Percentiles rank a stretch among this genome's conserved stretches.
These are phyloP conservation scores for Petrocephalus zakoni DNA, from an alignment of 2,113 vertebrate species.

Conservation along the genomic window DNA sequence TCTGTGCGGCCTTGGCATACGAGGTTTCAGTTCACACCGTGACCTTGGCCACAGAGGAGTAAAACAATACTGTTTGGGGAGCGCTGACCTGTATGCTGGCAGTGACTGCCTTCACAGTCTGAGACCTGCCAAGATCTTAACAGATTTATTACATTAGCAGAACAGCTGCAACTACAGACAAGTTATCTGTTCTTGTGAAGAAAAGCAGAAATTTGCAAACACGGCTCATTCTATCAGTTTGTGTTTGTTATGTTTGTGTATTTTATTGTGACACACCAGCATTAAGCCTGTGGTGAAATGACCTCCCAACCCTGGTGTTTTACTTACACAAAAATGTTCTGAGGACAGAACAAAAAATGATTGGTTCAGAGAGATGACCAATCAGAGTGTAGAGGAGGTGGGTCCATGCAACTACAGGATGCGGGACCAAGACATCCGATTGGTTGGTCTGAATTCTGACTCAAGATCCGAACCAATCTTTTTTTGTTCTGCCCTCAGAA, in stretches of 20 bases:
- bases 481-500: no score
- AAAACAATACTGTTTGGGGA: not conserved
- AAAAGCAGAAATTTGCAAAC: not conserved
- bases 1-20: not conserved
- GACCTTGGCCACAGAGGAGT: not conserved
- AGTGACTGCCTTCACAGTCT: not conserved
- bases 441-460: no score
- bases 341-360: no score
- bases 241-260: not conserved
- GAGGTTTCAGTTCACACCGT: not conserved
- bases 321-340: no score
- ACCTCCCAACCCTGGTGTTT: not conserved
- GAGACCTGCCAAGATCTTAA: slow-evolving; percentile 10
- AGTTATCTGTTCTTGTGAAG: not conserved
- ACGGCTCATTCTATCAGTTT: not conserved
- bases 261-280: not conserved
- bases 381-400: no score
- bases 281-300: not conserved
- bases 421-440: no score
- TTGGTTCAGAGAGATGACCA: no score
- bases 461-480: no score
- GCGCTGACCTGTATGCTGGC: not conserved
- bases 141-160: not conserved
- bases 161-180: slow-evolving; percentile 1
- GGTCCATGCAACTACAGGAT: no score